Base-by-base conservation (phyloP, 2,888 invertebrate species). In the Drosophila koepferae region DNA sequence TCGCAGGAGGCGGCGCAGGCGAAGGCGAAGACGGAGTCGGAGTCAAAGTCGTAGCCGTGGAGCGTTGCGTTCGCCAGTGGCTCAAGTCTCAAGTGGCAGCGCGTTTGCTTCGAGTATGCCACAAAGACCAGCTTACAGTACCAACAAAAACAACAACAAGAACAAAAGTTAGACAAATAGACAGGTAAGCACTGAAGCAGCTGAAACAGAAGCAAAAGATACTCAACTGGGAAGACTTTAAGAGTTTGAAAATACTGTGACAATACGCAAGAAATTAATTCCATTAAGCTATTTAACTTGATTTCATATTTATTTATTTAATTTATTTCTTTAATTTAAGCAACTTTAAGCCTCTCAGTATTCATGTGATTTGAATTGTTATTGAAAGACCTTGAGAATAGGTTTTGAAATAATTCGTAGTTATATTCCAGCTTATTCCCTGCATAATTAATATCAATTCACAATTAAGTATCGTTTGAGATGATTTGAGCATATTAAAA, bases 41-140 rank as follows among this genome's bases (percentile, higher is more conserved):
- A 49, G 31, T 49, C 49, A 31, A 31, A 49, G 49, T 31, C 20
- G 34, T 65, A 49, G 49, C 31, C 20, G 34, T 65, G 61, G 36
- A 43, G 55, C 55, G 28, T 55, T 56, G 34, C 49, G 60, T 43
- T 40, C 20, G 49, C 20, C 54, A 28, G 18, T 48, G 41, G 31
- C 31, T 41, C 66, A 46, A 46, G 77, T 79, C 79, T 79, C 78
- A 73, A 79, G 79, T 79, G 73, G 78, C 79, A 63, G 64, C 63
- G 67, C 66, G 61, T 48, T 71, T 70, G 53, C 77, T 43, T 49
- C 61, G 38, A 55, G 44, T 31, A 63, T 77, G 75, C 77, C 78
- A 63, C 78, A 75, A 72, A 63, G 73, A 72, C 48, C 55, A 28
- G 73, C 56, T 56, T 55, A 46, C 34, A 44, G 38, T 58, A 53